Evolutionary conservation across 1,140 invertebrate genomes (phyloP).

Genomic region (Aphaenogaster ashmeadi): DNA sequence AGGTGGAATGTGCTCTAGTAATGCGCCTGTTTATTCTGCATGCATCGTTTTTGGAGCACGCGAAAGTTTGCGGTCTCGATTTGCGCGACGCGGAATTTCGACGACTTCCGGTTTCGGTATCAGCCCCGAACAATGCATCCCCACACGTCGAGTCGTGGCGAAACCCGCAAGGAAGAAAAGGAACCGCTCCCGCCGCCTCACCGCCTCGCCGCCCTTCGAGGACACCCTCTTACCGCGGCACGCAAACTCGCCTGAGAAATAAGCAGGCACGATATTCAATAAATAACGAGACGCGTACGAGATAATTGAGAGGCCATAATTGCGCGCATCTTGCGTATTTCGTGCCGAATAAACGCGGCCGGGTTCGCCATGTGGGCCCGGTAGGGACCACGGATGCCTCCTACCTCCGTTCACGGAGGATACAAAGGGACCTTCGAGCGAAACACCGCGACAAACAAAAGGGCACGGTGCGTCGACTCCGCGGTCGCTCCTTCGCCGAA

Average conservation of each 20-base stretch:
- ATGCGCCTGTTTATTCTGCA: constrained; percentile 15
- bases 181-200: neutral
- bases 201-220: neutral
- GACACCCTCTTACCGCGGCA: constrained; percentile 67
- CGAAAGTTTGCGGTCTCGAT: constrained; percentile 52
- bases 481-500: constrained; percentile 73
- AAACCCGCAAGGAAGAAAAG: constrained; percentile 8
- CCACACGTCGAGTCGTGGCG: constrained; percentile 16
- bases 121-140: constrained; percentile 31
- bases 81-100: constrained; percentile 52
- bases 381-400: constrained; percentile 56
- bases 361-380: constrained; percentile 81
- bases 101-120: constrained; percentile 49
- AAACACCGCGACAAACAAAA: constrained; percentile 81
- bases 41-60: constrained; percentile 27
- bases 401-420: constrained; percentile 48
- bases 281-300: constrained; percentile 85
- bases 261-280: constrained; percentile 80
- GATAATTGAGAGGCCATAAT: constrained; percentile 84
- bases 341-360: constrained; percentile 73
- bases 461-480: constrained; percentile 69
- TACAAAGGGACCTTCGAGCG: constrained; percentile 80
- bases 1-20: constrained; percentile 9
- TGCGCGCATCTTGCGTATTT: constrained; percentile 82
- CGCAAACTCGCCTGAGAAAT: constrained; percentile 79